Conservation (phyloP, 2,797 vertebrate species). For the Peromyscus aztecus region DNA sequence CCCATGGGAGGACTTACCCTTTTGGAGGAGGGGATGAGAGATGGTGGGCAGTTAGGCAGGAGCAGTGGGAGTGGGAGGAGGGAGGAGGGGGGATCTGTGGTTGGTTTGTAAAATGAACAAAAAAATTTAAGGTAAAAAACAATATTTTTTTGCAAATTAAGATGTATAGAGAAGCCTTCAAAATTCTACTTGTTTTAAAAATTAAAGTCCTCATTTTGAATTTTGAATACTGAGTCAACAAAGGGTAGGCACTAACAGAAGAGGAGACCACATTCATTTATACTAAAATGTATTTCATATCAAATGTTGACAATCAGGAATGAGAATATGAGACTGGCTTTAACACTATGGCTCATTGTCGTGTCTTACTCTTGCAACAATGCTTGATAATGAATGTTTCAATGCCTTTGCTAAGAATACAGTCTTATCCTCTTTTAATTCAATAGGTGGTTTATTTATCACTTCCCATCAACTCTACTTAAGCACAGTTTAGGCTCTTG, state of each 20-base stretch:
- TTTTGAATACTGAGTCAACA: not conserved
- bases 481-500: slow-evolving; percentile 65
- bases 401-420: slow-evolving; percentile 43
- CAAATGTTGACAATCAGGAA: not conserved
- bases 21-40: too few species aligned
- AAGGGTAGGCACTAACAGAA: not conserved
- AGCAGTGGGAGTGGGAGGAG: too few species aligned
- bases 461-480: slow-evolving; percentile 41
- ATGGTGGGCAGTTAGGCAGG: too few species aligned
- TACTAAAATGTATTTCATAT: not conserved
- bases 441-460: slow-evolving; percentile 53
- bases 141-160: not conserved
- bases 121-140: too few species aligned
- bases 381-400: slow-evolving; percentile 40
- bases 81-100: too few species aligned
- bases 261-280: not conserved
- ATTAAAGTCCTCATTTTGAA: slow-evolving; percentile 22
- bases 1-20: too few species aligned
- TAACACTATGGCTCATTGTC: not conserved
- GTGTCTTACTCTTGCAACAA: not conserved
- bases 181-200: not conserved
- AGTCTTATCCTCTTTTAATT: slow-evolving; percentile 64
- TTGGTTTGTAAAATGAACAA: too few species aligned
- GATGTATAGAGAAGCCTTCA: not conserved
- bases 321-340: not conserved